Base-by-base conservation (phyloP, 2,113 vertebrate species). In the Tetrao urogallus region DNA sequence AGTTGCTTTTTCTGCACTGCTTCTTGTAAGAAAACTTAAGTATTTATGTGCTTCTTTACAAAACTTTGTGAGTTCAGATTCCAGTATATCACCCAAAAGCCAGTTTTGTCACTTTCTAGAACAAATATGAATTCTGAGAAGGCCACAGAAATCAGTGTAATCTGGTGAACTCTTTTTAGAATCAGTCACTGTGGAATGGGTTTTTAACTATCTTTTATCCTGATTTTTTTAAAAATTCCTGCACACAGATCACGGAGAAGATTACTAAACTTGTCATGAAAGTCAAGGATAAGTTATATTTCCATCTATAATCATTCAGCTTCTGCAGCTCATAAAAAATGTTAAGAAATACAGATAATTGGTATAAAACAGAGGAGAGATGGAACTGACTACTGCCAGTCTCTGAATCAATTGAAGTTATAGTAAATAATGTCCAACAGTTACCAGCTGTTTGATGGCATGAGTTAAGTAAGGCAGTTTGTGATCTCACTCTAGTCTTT, bases 161-260 rank as follows among this genome's bases (percentile, higher is more conserved):
- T 60, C 60, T 86, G 67, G 57, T 42, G 2, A 81, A 60, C 73
- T 88, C 38, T 60, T 4, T 82, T 91, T 74, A 83, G 32, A 70
- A 4, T 2, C 34, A 28, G 14, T 42, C 14, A 66, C 21, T 20
- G 2, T 4, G 32, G 72, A 34, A 40, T 15, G 9, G 2, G 3
- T 48, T 84, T 61, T 75, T 75, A 81, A 71, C 13, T 57, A 1
- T 48, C 3, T 8, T 75, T 75, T 60, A 9, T 28, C 12, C 4
- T 19, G n/a, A 63, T 2, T 61, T 36, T 25, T 25, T 63, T 63
- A 38, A 17, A 15, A 64, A 28, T 73, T 90, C 42, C 30, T 6
- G 30, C 4, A 54, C 28, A 36, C 5, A 66, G 20, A 86, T 66
- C 27, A 52, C 19, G 40, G n/a, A 69, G 21, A 72, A 0, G 0